Evolutionary conservation across 1,140 invertebrate genomes (phyloP).

Genomic region (Drosophila teissieri): DNA sequence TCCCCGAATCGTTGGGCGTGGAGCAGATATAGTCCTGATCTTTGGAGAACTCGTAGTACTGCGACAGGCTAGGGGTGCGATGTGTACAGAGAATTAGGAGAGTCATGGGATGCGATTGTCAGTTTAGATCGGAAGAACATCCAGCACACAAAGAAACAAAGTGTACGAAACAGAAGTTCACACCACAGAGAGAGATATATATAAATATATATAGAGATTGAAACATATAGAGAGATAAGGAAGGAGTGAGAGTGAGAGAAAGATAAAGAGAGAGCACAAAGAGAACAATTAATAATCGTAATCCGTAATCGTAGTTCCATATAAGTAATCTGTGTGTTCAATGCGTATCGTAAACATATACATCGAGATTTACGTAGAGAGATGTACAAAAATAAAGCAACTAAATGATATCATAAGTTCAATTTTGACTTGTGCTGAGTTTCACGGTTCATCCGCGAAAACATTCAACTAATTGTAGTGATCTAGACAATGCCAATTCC

Average conservation of each 20-base stretch:
- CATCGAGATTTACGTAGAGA: slow-evolving; percentile 55
- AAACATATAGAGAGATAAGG: slow-evolving; percentile 17
- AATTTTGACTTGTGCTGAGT: slow-evolving; percentile 33
- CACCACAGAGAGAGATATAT: slow-evolving; percentile 26
- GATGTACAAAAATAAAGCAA: slow-evolving; percentile 36
- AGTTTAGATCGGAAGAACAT: slow-evolving; percentile 43
- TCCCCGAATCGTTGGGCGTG: slow-evolving; percentile 95
- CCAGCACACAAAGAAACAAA: slow-evolving; percentile 63
- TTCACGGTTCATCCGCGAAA: slow-evolving; percentile 26
- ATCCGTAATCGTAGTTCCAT: slow-evolving; percentile 34
- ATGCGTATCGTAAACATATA: slow-evolving; percentile 58
- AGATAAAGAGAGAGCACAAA: slow-evolving; percentile 38
- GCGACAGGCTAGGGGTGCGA: slow-evolving; percentile 86
- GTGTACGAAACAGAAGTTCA: slow-evolving; percentile 39
- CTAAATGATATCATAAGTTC: slow-evolving; percentile 28
- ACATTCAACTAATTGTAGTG: slow-evolving; percentile 54
- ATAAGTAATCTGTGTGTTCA: slow-evolving; percentile 42
- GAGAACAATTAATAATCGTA: slow-evolving; percentile 48
- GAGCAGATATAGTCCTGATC: slow-evolving; percentile 99
- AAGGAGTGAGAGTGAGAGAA: slow-evolving; percentile 20
- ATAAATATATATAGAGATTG: slow-evolving; percentile 18
- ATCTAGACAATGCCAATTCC: slow-evolving; percentile 42
- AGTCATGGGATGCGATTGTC: slow-evolving; percentile 53
- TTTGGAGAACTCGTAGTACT: slow-evolving; percentile 92
- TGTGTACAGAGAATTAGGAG: slow-evolving; percentile 44